Evolutionary conservation across 2,113 vertebrate genomes (phyloP).

Genomic region (Tachuris rubrigastra): DNA sequence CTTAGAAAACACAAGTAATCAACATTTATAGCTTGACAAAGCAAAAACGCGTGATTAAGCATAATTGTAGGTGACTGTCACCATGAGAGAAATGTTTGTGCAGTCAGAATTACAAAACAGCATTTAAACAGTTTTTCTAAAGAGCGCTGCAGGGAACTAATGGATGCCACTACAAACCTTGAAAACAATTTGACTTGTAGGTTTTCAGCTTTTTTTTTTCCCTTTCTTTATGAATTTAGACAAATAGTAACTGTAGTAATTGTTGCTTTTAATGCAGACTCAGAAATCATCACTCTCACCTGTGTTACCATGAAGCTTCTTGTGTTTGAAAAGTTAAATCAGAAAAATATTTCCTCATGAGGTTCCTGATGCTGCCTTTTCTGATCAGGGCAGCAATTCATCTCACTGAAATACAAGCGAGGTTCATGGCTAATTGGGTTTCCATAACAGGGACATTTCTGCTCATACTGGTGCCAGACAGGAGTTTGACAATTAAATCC

Average conservation of each 20-base stretch:
- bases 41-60: constrained; percentile 1
- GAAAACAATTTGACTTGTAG: background rate
- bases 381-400: background rate
- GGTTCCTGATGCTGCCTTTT: background rate
- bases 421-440: background rate
- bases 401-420: background rate
- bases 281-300: background rate
- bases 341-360: background rate
- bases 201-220: background rate
- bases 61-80: background rate
- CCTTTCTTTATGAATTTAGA: background rate
- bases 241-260: background rate
- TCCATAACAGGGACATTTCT: background rate
- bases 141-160: background rate
- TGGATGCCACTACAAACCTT: background rate
- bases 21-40: background rate
- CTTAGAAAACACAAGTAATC: background rate
- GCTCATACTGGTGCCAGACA: background rate
- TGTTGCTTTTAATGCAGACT: background rate
- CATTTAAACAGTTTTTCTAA: background rate
- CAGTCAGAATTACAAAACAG: background rate
- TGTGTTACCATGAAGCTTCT: background rate
- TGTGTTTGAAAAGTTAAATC: background rate
- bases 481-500: background rate
- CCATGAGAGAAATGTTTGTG: background rate